Evolutionary conservation across 1,140 invertebrate genomes (phyloP), one percentile per base, ranked within the genome.

Genomic region (Musca domestica): DNA sequence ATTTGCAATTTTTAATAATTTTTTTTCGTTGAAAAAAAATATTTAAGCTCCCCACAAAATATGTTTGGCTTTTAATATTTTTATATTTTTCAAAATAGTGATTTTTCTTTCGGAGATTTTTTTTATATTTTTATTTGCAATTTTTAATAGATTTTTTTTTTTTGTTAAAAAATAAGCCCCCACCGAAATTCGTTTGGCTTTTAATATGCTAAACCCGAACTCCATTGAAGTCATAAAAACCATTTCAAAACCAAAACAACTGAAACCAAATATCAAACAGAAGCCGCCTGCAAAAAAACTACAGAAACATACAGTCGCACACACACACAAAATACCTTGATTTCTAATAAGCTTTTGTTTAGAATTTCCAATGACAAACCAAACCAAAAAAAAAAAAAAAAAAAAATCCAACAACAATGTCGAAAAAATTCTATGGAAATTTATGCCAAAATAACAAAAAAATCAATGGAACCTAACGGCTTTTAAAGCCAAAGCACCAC

Each of bases 351-450:
- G 67, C 66, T 67, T 72, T 56, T 70, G 70, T n/a, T 69, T 64
- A 67, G 56, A 54, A 25, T 66, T 64, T 25, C 19, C 70, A 70
- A 68, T 67, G 61, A 67, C 27, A 66, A 72, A 68, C 66, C 34
- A n/a, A 70, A 70, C 30, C 15, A 19, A 5, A 6, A 20, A 34
- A 30, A 5, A n/a, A 9, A 12, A 12, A 63, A 63, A 30, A 63
- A 63, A 9, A 41, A 61, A 15, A 61, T 17, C 19, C 5, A 48
- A 47, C 34, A 64, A 65, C 14, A 9, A 48, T 9, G 20, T 20
- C 27, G 51, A 68, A 70, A 77, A 68, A 70, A 77, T 78, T 78
- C 76, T 75, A 78, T 76, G 76, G 76, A 78, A 78, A 78, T 78
- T 74, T 75, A 76, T 78, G 76, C 74, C 71, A 70, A 73, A 76